Evolutionary conservation across 2,888 invertebrate species (phyloP).

Genomic region (Diarsia rubi): DNA sequence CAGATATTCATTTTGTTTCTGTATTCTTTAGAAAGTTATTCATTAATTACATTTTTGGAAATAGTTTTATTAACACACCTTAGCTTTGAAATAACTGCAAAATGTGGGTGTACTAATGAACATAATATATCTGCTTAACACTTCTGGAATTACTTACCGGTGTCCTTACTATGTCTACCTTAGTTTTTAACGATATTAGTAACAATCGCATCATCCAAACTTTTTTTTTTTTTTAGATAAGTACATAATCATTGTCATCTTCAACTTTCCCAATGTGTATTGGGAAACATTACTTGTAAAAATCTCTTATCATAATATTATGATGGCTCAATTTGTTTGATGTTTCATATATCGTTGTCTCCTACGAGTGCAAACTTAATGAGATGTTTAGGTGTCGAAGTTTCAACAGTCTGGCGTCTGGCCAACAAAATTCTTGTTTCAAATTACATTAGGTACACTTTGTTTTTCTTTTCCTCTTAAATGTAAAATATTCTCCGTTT

Average conservation of each 20-base stretch:
- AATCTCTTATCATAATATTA: neutral
- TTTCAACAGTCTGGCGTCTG: slow-evolving; percentile 59
- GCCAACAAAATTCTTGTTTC: slow-evolving; percentile 56
- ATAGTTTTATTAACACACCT: too few species aligned
- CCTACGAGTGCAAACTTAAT: slow-evolving; percentile 42
- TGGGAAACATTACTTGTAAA: neutral
- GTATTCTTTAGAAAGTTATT: neutral
- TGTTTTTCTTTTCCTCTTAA: slow-evolving; percentile 29
- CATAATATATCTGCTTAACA: too few species aligned
- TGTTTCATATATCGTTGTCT: slow-evolving; percentile 31
- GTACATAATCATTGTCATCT: neutral
- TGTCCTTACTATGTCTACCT: too few species aligned
- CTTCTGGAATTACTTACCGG: too few species aligned
- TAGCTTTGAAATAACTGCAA: too few species aligned
- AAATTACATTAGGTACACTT: slow-evolving; percentile 46
- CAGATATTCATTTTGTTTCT: neutral
- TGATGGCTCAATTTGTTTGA: neutral
- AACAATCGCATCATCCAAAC: neutral
- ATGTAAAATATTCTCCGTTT: slow-evolving; percentile 27
- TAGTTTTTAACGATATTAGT: too few species aligned
- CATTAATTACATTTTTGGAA: neutral
- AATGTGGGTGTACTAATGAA: too few species aligned
- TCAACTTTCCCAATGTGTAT: neutral
- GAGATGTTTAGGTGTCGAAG: slow-evolving; percentile 62
- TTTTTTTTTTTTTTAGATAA: slow-evolving; percentile 4